Base-by-base conservation (phyloP, 2,113 vertebrate species). In the Cryptotis parvus region DNA sequence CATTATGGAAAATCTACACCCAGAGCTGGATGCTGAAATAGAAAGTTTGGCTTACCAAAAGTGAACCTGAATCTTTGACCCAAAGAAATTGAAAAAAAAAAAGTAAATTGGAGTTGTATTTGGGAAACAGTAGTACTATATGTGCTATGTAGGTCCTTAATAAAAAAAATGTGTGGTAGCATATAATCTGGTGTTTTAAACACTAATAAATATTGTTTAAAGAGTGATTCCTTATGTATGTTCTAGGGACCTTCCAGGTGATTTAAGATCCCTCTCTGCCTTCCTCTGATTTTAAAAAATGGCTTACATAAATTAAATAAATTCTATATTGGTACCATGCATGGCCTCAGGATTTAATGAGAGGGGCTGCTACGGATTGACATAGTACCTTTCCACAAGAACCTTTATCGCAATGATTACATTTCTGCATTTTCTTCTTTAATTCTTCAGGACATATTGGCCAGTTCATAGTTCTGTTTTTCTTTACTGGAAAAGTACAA, bases 361-460 rank as follows among this genome's bases (percentile, higher is more conserved):
- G 31, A n/a, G 26, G 22, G 11, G 15, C 11, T 68, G 27, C 87
- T 77, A 58, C 0, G 70, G 72, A 78, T 2, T 77, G 58, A 70
- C 1, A 9, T 18, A n/a, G 35, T 75, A 16, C 87, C 8, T 74
- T 31, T 61, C 61, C 89, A 22, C n/a, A 83, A 84, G 9, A 31
- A 68, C 37, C 65, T 92, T 89, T 90, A 66, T 8, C 73, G 84
- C 49, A 26, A 8, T 63, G 66, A 86, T 35, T 68, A 35, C 45
- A 74, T 72, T 63, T n/a, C 75, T 94, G 78, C 39, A 68, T 92
- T 84, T 91, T 72, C 9, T 91, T 84, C 18, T 68, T 41, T 79
- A 90, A 49, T 72, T 88, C 37, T 93, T 15, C 11, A 84, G 65
- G 65, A 74, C 41, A 77, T 9, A 41, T 6, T 89, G 43, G 31